Evolutionary conservation across 2,113 vertebrate genomes (phyloP), one percentile per base, ranked within the genome.

Genomic region (Sapajus apella): DNA sequence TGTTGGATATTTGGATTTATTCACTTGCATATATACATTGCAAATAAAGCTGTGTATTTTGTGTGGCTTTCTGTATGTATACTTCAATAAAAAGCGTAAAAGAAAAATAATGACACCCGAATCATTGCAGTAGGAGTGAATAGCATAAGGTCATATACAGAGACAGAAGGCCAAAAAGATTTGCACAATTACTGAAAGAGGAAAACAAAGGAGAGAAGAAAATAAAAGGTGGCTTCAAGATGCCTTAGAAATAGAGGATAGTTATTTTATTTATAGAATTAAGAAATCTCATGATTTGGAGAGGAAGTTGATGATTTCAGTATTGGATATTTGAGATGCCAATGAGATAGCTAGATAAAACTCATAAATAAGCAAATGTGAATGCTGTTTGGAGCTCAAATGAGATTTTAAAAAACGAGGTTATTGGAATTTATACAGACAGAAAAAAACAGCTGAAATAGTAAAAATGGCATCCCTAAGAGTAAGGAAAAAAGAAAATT

Each of bases 171-270:
- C 27, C 45, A 85, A 64, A 77, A 86, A 73, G 20, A 64, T 70
- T 56, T 76, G 58, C 20, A 64, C 6, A 84, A 21, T 83, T 47
- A 85, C 23, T 27, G 6, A 50, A 80, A 90, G 8, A n/a, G 37
- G 18, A 91, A 58, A 91, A 58, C 50, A 81, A 90, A 90, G 35
- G 32, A 89, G 70, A 91, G 35, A 20, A 61, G 64, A 92, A 20
- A 86, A 76, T 73, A 79, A 97, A 77, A 66, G 8, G 86, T 97
- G 30, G 40, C 14, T 83, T 87, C 25, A 30, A 30, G 18, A 81
- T 82, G 12, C 35, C 11, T 77, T 79, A 66, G 56, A 81, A 85
- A 70, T 64, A 30, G 21, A 37, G 89, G 20, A 70, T 23, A 91
- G 20, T 56, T 23, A 76, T 47, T 81, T 27, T 30, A 56, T 75